phyloP scores from a whole-genome alignment of 2,113 vertebrate species.

The Cheirogaleus medius region DNA sequence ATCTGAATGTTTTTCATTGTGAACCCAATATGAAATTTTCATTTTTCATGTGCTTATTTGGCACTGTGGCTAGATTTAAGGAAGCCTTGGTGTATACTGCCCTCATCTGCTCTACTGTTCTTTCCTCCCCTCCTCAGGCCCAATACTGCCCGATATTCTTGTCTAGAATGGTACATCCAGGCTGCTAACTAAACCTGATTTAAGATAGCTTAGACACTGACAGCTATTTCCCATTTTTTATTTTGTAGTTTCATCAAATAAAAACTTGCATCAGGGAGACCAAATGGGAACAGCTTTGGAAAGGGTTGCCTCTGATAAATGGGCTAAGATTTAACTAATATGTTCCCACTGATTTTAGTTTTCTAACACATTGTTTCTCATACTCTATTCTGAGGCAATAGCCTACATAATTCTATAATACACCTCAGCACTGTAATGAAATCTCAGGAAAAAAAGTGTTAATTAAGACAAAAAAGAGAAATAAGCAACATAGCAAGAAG shows the following conservation, averaged over 20 bases:
- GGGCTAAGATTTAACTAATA: background rate
- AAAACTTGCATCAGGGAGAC: background rate
- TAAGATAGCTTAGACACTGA: background rate
- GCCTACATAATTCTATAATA: background rate
- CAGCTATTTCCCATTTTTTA: background rate
- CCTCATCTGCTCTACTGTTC: background rate
- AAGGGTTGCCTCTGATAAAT: background rate
- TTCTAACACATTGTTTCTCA: constrained; percentile 37
- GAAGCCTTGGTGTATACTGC: background rate
- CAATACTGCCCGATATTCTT: background rate
- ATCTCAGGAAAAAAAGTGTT: background rate
- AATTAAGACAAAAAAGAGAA: constrained; percentile 11
- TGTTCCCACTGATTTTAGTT: constrained; percentile 39
- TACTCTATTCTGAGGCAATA: background rate
- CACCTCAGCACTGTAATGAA: background rate
- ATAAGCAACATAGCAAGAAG: constrained; percentile 25
- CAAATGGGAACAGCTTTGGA: constrained; percentile 20
- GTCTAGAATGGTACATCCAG: background rate
- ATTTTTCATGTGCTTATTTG: constrained; percentile 12
- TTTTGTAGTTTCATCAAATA: background rate
- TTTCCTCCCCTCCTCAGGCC: background rate
- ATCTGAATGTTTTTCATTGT: constrained; percentile 35
- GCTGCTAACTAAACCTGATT: background rate
- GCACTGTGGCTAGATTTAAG: background rate
- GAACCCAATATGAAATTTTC: constrained; percentile 1